phyloP scores from a whole-genome alignment of 2,113 vertebrate species.

The Trogon melanurus region DNA sequence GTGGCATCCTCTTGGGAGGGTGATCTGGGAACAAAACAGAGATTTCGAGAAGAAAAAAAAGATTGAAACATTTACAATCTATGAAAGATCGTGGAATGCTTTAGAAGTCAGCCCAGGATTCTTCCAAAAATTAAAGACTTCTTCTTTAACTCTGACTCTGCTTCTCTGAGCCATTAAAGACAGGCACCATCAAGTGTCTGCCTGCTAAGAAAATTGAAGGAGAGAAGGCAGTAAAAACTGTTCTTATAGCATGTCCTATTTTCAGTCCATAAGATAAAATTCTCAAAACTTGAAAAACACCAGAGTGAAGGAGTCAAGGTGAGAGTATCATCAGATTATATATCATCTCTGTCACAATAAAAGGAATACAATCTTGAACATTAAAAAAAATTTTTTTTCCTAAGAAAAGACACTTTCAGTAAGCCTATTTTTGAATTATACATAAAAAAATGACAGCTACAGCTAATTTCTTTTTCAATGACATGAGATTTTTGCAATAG shows the following conservation, averaged over 20 bases:
- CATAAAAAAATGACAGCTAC: not conserved
- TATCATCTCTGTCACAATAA: not conserved
- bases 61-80: not conserved
- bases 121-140: not conserved
- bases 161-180: slow-evolving; percentile 20
- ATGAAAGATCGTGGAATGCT: not conserved
- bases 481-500: not conserved
- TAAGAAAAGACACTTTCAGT: not conserved
- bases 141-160: not conserved
- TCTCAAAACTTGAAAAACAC: slow-evolving; percentile 45
- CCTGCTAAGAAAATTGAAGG: slow-evolving; percentile 74
- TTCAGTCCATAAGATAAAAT: slow-evolving; percentile 59
- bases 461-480: not conserved
- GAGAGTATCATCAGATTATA: slow-evolving; percentile 31
- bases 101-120: not conserved
- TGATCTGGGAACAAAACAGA: not conserved
- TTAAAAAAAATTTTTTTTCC: not conserved
- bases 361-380: not conserved
- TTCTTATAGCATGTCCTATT: slow-evolving; percentile 48
- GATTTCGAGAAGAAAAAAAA: not conserved
- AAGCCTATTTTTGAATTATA: not conserved
- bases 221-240: slow-evolving; percentile 52
- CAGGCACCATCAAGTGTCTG: slow-evolving; percentile 20
- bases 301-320: slow-evolving; percentile 41
- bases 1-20: not conserved